Base-by-base conservation (phyloP, 2,888 invertebrate species). In the Idaea dimidiata region DNA sequence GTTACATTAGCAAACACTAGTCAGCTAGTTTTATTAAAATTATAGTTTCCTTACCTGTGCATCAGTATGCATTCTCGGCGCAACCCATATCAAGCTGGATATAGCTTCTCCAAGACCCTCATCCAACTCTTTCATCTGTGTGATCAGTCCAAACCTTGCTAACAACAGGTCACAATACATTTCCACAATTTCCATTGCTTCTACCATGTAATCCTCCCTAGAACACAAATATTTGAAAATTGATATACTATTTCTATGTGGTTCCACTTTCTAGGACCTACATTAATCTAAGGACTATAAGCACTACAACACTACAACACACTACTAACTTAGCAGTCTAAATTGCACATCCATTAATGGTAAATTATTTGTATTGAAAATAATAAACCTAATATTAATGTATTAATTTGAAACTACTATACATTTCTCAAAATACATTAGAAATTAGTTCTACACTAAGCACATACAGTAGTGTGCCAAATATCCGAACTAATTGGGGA, bases 171-270 rank as follows among this genome's bases (percentile, higher is more conserved):
- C 99, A 89, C 99, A 99, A 83, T 98, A 99, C 99, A 99, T 99
- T 93, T 99, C 99, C 0, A 99, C 95, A 65, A 99, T 94, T 93
- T 99, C 99, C 97, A 99, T 98, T 0, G 99, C 99, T 90, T 99
- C 99, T 3, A 99, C 99, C 89, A 99, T 94, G 86, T 99, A 99
- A 89, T 99, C 99, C 90, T 99, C 99, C 58, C 99, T 95, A 76
- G n/a, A 88, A 77, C 56, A 59, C 55, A 58, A 5, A 54, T 17
- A 53, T 62, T 33, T 53, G n/a, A 4, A 24, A 14, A 17, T 57
- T 2, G 6, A 6, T 8, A 16, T n/a, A 33, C 54, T 53, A 53
- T 62, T n/a, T 43, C 54, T 63, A 33, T 16, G 53, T 24, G 24
- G 5, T 24, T 24, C 24, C 24, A 1, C 24, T 24, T 24, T 24